Evolutionary conservation across 2,113 vertebrate genomes (phyloP), one percentile per base, ranked within the genome.

Genomic region (Alexandromys fortis): DNA sequence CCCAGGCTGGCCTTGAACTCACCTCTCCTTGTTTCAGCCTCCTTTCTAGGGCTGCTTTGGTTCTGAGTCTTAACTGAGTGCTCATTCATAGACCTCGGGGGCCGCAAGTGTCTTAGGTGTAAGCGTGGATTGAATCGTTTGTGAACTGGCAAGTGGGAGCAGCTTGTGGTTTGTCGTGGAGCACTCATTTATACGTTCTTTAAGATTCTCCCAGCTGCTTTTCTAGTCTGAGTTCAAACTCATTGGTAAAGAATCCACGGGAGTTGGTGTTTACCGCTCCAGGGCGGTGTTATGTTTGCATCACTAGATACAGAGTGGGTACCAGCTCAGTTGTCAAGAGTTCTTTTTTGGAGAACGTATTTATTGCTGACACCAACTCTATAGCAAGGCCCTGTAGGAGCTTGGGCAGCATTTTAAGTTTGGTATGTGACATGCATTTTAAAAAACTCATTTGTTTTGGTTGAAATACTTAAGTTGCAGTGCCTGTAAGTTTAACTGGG

Each of bases 151-250:
- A 78, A 26, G 47, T 58, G 45, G 92, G 52, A 91, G 65, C 82
- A 83, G 83, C 67, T 86, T 92, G 78, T 96, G 85, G 68, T 91
- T 95, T 73, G 85, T 70, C 89, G 38, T 81, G 90, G 96, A 89
- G 19, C 76, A 67, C 38, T 92, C 35, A 86, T 96, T 65, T 94
- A 70, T 86, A 68, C 72, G 42, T 92, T 95, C 13, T 55, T 92
- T 68, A 81, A 96, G 95, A 61, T 95, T 55, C 65, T 83, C 17
- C 86, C 89, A 94, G 95, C 38, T 70, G 21, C 22, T 75, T 82
- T 47, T 68, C 61, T 86, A 89, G 35, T 81, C 79, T 5, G 76
- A 87, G 45, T 94, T 92, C 0, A 92, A 42, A 33, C 58, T 65
- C 10, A 28, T 28, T 65, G 81, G 58, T 91, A 94, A 86, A 90